These are phyloP conservation scores for Ataeniobius toweri DNA, from an alignment of 2,797 vertebrate species.

Conservation along the genomic window DNA sequence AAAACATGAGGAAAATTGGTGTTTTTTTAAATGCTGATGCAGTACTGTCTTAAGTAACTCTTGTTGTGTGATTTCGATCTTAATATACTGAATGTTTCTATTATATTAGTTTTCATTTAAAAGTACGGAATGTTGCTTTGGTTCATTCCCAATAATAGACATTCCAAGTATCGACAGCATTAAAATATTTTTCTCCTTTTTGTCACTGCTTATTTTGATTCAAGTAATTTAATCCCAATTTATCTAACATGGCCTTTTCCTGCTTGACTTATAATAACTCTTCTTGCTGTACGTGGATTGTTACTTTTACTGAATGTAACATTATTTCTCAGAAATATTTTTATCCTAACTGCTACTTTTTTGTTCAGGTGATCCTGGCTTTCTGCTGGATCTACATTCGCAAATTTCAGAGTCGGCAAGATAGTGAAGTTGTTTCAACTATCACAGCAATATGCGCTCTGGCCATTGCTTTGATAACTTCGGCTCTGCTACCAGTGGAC, in stretches of 20 bases:
- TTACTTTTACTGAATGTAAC: background rate
- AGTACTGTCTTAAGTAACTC: background rate
- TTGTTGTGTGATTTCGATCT: background rate
- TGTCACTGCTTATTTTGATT: background rate
- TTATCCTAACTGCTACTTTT: background rate
- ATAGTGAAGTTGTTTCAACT: constrained; percentile 97
- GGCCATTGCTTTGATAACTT: constrained; percentile 93
- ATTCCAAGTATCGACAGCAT: background rate
- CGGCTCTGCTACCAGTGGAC: constrained; percentile 95
- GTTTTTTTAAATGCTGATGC: background rate
- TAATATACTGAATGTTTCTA: background rate
- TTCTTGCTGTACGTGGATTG: background rate
- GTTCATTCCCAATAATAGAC: background rate
- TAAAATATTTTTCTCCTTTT: background rate
- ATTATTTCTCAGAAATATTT: background rate
- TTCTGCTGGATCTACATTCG: constrained; percentile 98
- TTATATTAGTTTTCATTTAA: background rate
- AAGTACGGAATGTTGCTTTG: background rate
- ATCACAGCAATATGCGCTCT: constrained; percentile 96
- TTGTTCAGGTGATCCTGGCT: constrained; percentile 86
- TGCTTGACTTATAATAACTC: background rate
- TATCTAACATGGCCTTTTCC: background rate
- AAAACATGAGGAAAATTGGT: background rate
- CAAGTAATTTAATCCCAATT: background rate
- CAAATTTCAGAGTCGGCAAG: constrained; percentile 95